A percentile compares a stretch with the other conserved stretches of the same genome.
Conservation (phyloP, 2,113 vertebrate species). For the Toxostoma redivivum region DNA sequence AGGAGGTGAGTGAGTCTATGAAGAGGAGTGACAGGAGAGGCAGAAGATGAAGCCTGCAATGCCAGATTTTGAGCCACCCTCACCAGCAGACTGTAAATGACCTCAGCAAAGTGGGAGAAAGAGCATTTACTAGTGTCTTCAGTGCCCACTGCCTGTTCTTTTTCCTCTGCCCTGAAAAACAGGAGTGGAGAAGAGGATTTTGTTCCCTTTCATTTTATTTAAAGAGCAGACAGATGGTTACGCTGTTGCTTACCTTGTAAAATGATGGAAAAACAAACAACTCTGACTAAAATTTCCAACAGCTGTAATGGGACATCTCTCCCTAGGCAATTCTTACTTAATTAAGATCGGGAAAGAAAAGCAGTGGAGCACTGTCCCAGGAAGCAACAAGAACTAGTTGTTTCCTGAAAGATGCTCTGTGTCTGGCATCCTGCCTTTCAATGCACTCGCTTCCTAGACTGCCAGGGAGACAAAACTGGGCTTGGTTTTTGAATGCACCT, state of each 20-base stretch:
- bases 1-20: background rate
- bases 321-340: constrained; percentile 43
- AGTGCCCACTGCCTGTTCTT: background rate
- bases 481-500: background rate
- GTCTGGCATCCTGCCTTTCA: background rate
- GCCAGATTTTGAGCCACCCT: background rate
- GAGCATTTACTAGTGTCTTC: background rate
- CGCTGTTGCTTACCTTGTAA: constrained; percentile 52
- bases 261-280: constrained; percentile 48
- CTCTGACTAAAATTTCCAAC: constrained; percentile 50
- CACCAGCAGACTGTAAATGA: background rate
- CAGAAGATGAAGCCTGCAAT: background rate
- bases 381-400: constrained; percentile 11
- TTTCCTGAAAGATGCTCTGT: background rate
- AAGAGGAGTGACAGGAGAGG: background rate
- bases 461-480: background rate
- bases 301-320: constrained; percentile 52
- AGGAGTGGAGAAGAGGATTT: background rate
- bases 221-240: constrained; percentile 64
- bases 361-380: constrained; percentile 1
- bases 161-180: background rate
- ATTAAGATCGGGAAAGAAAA: constrained; percentile 24
- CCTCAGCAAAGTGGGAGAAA: background rate
- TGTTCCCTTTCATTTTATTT: constrained; percentile 51
- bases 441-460: background rate